phyloP scores from a whole-genome alignment of 2,797 vertebrate species.

The Hapalemur alaotrensis region DNA sequence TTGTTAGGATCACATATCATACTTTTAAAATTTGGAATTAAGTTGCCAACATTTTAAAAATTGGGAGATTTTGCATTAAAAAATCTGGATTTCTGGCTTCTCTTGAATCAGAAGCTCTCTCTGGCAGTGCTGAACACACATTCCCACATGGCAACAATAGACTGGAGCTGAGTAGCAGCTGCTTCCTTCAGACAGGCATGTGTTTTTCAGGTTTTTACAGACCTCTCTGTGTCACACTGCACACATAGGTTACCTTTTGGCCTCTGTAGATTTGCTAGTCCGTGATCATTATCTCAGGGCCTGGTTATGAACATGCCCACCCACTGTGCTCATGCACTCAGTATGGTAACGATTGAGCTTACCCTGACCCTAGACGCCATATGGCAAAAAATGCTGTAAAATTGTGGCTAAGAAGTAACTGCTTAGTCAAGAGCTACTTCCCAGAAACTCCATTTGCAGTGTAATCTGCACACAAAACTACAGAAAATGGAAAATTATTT shows the following conservation, averaged over 20 bases:
- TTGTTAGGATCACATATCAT: slow-evolving; percentile 21
- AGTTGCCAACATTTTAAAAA: neutral
- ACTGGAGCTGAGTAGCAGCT: neutral
- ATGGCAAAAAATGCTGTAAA: neutral
- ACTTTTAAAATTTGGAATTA: neutral
- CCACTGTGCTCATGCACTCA: neutral
- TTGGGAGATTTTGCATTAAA: neutral
- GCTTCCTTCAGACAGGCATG: neutral
- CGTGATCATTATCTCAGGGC: neutral
- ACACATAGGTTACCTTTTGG: neutral
- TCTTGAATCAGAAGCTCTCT: slow-evolving; percentile 4
- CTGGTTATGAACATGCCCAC: neutral
- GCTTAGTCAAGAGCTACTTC: neutral
- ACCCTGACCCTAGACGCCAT: neutral
- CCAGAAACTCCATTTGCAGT: neutral
- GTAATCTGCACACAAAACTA: neutral
- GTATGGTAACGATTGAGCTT: neutral
- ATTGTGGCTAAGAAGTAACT: neutral
- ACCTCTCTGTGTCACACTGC: neutral
- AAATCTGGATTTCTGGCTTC: neutral
- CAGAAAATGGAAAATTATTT: slow-evolving; percentile 12
- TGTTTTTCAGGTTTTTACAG: neutral
- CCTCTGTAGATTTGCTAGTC: neutral
- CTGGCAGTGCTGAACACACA: neutral
- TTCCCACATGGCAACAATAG: neutral